Evolutionary conservation across 1,140 invertebrate genomes (phyloP).

Genomic region (Leptinotarsa undecemlineata): DNA sequence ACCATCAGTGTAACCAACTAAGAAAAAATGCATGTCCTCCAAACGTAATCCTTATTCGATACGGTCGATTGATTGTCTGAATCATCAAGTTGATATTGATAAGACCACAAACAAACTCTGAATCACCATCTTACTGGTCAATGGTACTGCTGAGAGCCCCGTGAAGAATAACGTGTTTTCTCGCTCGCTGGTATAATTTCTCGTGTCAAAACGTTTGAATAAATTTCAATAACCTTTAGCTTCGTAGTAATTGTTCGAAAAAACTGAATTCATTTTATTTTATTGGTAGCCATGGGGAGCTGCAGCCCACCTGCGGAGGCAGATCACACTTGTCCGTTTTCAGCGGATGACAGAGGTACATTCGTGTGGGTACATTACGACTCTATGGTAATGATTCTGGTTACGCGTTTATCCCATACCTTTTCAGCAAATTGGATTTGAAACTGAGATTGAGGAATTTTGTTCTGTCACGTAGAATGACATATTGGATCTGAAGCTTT

Average conservation of each 20-base stretch:
- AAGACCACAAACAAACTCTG: constrained; percentile 7
- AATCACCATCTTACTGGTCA: neutral
- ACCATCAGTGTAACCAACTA: too few species aligned
- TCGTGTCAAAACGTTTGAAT: constrained; percentile 36
- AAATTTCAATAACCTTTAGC: constrained; percentile 48
- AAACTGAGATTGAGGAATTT: too few species aligned
- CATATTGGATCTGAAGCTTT: too few species aligned
- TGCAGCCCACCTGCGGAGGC: constrained; percentile 36
- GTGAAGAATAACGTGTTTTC: constrained; percentile 21
- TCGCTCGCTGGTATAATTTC: constrained; percentile 18
- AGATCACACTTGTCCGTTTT: constrained; percentile 47
- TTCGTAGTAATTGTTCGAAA: constrained; percentile 38
- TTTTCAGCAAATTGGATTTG: neutral
- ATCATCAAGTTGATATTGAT: neutral
- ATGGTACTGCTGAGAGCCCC: constrained; percentile 21
- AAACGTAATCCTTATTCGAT: too few species aligned
- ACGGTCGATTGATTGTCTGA: neutral
- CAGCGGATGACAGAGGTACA: constrained; percentile 35
- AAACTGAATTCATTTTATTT: constrained; percentile 45
- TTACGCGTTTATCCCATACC: neutral
- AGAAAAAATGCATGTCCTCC: too few species aligned
- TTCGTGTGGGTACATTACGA: constrained; percentile 5
- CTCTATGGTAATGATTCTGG: neutral
- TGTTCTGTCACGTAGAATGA: too few species aligned
- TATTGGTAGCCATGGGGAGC: constrained; percentile 46